A percentile compares a stretch with the other conserved stretches of the same genome.
Evolutionary conservation across 2,113 vertebrate species (phyloP).

Genomic region (Circaetus gallicus): DNA sequence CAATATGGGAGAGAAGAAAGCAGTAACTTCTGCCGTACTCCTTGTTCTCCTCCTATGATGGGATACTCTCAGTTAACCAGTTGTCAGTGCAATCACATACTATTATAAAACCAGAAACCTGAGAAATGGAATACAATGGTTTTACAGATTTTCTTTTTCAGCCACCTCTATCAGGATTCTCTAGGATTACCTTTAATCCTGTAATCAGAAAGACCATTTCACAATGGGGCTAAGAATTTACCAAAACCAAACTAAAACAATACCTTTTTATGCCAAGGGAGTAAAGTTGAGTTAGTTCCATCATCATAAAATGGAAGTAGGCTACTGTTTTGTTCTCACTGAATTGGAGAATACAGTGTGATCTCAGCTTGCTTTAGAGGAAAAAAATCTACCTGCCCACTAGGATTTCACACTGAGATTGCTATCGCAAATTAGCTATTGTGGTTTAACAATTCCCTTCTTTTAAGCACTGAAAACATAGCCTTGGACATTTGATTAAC

Average conservation of each 20-base stretch:
- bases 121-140: background rate
- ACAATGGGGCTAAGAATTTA: constrained; percentile 51
- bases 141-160: constrained; percentile 40
- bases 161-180: constrained; percentile 32
- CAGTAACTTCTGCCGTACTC: background rate
- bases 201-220: constrained; percentile 29
- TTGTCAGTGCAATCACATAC: constrained; percentile 52
- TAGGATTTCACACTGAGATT: constrained; percentile 56
- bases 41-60: background rate
- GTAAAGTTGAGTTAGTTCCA: background rate
- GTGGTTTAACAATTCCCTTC: constrained; percentile 25
- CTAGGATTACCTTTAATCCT: constrained; percentile 58
- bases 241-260: constrained; percentile 6
- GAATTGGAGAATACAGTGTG: background rate
- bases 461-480: constrained; percentile 28
- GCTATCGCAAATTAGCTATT: constrained; percentile 17
- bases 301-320: background rate
- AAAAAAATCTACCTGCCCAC: background rate
- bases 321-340: background rate
- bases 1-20: background rate
- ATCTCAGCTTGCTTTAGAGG: background rate
- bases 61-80: background rate
- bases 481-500: constrained; percentile 4
- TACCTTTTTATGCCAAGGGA: background rate
- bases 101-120: constrained; percentile 32